Conservation (phyloP, 2,113 vertebrate genomes). For the Lota lota region DNA sequence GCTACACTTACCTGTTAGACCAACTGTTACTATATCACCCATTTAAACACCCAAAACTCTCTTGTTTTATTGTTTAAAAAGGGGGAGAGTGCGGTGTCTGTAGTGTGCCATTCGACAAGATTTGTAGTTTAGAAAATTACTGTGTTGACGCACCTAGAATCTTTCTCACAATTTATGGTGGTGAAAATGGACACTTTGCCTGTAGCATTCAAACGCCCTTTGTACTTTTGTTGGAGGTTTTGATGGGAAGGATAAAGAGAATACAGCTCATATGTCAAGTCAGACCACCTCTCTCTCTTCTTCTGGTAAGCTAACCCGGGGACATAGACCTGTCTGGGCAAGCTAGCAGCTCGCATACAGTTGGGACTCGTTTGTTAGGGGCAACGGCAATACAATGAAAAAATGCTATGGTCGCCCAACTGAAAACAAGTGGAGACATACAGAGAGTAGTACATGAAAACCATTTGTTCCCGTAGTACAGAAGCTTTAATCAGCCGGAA, state of each 20-base stretch:
- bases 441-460: constrained; percentile 31
- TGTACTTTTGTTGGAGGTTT: constrained; percentile 62
- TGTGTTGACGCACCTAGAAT: not conserved
- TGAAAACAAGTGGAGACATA: constrained; percentile 31
- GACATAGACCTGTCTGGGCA: constrained; percentile 57
- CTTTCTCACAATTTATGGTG: constrained; percentile 7
- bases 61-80: not conserved
- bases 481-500: not conserved
- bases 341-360: constrained; percentile 47
- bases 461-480: constrained; percentile 37
- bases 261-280: constrained; percentile 53
- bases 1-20: too few relatives aligned
- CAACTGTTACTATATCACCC: too few relatives aligned
- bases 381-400: constrained; percentile 47
- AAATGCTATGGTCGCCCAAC: constrained; percentile 27
- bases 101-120: not conserved
- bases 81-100: not conserved
- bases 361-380: constrained; percentile 62
- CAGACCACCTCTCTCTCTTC: constrained; percentile 32
- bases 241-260: constrained; percentile 43
- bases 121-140: constrained; percentile 11
- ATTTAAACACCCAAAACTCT: too few relatives aligned
- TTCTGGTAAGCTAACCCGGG: constrained; percentile 46
- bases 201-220: constrained; percentile 37
- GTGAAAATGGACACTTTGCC: constrained; percentile 50